phyloP scores from a whole-genome alignment of 2,888 invertebrate genomes.

The Dasysyrphus albostriatus region DNA sequence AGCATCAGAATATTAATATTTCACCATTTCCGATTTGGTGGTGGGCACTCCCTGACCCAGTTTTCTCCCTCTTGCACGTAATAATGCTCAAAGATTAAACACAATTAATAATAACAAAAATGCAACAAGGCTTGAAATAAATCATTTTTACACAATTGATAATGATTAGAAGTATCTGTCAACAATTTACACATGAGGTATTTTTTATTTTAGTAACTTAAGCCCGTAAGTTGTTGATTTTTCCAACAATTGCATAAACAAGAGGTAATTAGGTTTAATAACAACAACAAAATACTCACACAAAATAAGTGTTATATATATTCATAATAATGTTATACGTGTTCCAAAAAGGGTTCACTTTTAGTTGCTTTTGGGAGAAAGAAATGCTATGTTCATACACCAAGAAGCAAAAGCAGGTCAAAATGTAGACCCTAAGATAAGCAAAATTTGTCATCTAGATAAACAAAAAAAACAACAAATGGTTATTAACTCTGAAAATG shows the following conservation, averaged over 20 bases:
- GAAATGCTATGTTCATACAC: slow-evolving; percentile 23
- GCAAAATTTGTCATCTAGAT: slow-evolving; percentile 62
- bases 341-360: slow-evolving; percentile 51
- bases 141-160: slow-evolving; percentile 69
- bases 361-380: background rate
- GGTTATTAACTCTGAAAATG: slow-evolving; percentile 16
- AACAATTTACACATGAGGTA: slow-evolving; percentile 18
- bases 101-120: slow-evolving; percentile 61
- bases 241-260: slow-evolving; percentile 8
- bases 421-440: slow-evolving; percentile 43
- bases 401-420: slow-evolving; percentile 47
- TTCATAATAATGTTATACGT: slow-evolving; percentile 3
- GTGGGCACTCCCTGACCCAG: slow-evolving; percentile 69
- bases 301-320: background rate
- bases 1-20: slow-evolving; percentile 47
- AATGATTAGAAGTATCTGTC: slow-evolving; percentile 51
- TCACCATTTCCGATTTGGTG: slow-evolving; percentile 58
- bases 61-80: slow-evolving; percentile 62
- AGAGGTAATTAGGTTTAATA: slow-evolving; percentile 32
- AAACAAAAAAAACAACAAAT: slow-evolving; percentile 45
- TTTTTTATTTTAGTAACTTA: background rate
- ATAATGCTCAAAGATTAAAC: slow-evolving; percentile 35
- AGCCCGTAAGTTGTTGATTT: slow-evolving; percentile 22
- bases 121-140: slow-evolving; percentile 58
- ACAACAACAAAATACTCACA: background rate